Conservation (phyloP, 2,113 vertebrate genomes). For the Podarcis cretensis region DNA sequence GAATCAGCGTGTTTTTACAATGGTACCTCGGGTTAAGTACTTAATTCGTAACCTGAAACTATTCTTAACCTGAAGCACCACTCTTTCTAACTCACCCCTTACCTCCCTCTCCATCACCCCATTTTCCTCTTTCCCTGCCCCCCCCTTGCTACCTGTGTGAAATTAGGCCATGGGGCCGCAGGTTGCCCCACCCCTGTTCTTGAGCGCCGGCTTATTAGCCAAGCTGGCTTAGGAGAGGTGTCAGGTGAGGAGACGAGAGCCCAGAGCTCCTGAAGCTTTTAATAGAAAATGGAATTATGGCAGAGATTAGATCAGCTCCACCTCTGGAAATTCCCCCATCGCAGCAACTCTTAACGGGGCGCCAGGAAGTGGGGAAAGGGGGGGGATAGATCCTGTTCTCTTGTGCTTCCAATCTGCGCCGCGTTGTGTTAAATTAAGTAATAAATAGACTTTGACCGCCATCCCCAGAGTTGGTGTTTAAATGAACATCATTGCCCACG, state of each 20-base stretch:
- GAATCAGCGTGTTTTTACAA: too few relatives aligned
- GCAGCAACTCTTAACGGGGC: not conserved
- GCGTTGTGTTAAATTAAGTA: constrained; percentile 19
- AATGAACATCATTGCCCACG: constrained; percentile 4
- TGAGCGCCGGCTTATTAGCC: too few relatives aligned
- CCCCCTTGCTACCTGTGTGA: not conserved
- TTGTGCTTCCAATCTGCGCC: not conserved
- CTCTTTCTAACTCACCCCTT: too few relatives aligned
- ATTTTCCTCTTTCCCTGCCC: too few relatives aligned
- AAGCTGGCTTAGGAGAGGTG: not conserved
- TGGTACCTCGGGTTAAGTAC: too few relatives aligned
- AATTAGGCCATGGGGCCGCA: not conserved
- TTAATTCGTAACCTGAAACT: too few relatives aligned
- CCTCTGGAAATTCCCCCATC: not conserved
- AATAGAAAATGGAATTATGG: constrained; percentile 10
- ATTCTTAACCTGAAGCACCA: too few relatives aligned
- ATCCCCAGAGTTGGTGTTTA: constrained; percentile 5
- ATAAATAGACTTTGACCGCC: constrained; percentile 10
- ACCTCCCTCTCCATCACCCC: too few relatives aligned
- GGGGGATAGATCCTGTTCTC: not conserved
- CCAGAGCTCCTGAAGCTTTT: not conserved
- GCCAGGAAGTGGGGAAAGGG: too few relatives aligned
- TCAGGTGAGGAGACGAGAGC: not conserved
- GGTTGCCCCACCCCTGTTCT: too few relatives aligned
- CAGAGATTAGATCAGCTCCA: not conserved